Conservation (phyloP, 2,888 invertebrate species). For the Pyrrhosoma nymphula region DNA sequence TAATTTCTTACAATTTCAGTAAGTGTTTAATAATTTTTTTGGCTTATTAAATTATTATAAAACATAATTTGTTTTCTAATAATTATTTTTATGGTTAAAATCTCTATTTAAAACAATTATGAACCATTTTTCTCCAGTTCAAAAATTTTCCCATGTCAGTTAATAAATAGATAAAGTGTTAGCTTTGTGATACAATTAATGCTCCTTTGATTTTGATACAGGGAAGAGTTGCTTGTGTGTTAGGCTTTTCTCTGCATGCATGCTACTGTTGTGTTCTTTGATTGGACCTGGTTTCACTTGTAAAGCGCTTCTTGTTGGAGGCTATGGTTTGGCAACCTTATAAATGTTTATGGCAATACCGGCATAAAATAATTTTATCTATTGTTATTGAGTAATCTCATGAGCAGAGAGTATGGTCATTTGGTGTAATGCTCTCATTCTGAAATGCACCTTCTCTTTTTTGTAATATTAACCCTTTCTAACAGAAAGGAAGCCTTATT, state of each 20-base stretch:
- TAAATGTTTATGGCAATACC: background rate
- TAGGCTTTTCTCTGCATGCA: background rate
- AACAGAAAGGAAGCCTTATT: conserved; percentile 28
- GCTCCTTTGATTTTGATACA: background rate
- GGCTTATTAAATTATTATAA: no score
- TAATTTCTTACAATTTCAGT: no score
- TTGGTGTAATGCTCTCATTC: conserved; percentile 1
- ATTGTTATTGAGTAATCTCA: background rate
- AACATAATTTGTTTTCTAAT: no score
- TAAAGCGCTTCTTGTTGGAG: background rate
- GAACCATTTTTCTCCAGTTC: no score
- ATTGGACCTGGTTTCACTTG: background rate
- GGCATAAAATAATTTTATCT: background rate
- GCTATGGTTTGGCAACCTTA: background rate
- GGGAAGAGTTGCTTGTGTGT: background rate
- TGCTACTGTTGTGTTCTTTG: background rate
- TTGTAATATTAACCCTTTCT: conserved; percentile 25
- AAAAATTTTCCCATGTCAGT: no score
- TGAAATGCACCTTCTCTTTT: background rate
- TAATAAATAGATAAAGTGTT: no score
- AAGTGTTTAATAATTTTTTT: no score
- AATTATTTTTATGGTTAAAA: no score
- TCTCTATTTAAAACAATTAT: no score
- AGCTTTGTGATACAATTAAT: background rate
- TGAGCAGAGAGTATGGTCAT: background rate